These are phyloP conservation scores for Tricholaema leucomelas DNA, from an alignment of 2,113 vertebrate genomes.

Conservation along the genomic window DNA sequence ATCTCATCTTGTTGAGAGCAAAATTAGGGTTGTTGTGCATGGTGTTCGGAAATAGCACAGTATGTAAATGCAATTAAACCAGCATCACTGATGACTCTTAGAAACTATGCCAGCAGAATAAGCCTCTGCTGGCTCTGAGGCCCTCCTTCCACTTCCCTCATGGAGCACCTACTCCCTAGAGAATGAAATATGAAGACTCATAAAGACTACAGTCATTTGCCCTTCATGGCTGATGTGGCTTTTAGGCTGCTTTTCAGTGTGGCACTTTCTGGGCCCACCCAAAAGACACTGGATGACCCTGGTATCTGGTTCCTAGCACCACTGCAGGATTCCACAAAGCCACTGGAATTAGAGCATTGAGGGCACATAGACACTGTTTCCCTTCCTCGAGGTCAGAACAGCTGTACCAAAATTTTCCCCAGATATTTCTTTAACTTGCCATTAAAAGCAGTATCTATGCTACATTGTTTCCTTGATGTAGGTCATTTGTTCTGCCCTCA, in stretches of 20 bases:
- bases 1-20: background rate
- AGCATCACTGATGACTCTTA: background rate
- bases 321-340: accelerated
- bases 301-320: background rate
- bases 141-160: background rate
- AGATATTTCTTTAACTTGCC: background rate
- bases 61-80: constrained; percentile 66
- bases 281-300: background rate
- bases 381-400: background rate
- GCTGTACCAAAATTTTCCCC: background rate
- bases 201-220: background rate
- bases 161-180: background rate
- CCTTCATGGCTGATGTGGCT: background rate
- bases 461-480: background rate
- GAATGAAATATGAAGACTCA: background rate
- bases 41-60: constrained; percentile 29
- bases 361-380: accelerated
- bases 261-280: background rate
- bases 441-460: background rate
- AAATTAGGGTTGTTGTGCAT: constrained; percentile 15
- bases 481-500: background rate
- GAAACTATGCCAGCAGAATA: background rate
- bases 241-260: background rate
- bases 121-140: background rate
- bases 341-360: background rate